These are phyloP conservation scores for Tapirus terrestris DNA, from an alignment of 2,113 vertebrate species.

Conservation along the genomic window DNA sequence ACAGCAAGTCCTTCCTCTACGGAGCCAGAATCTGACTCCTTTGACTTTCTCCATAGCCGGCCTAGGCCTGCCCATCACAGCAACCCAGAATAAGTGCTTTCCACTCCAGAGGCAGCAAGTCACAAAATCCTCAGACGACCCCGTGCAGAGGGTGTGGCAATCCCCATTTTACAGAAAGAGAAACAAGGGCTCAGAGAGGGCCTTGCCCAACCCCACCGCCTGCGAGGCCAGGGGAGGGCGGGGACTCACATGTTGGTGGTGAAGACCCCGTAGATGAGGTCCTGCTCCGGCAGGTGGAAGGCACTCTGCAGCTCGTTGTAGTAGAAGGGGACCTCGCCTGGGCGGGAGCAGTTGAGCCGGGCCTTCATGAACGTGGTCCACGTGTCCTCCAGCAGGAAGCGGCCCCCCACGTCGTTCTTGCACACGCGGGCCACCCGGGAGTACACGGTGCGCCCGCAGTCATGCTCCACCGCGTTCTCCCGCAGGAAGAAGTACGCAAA, in stretches of 20 bases:
- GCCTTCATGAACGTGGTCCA: conserved; percentile 96
- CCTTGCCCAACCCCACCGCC: not conserved
- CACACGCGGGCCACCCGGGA: conserved; percentile 94
- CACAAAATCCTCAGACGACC: not conserved
- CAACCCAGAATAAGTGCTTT: not conserved
- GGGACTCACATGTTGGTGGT: conserved; percentile 94
- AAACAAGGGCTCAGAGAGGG: not conserved
- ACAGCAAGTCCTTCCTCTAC: not conserved
- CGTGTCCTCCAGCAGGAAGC: conserved; percentile 94
- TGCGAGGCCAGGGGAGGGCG: not conserved
- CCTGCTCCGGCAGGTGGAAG: conserved; percentile 93
- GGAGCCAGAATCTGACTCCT: not conserved
- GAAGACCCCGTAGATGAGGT: conserved; percentile 94
- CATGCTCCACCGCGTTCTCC: conserved; percentile 93
- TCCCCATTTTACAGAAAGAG: not conserved
- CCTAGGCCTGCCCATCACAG: not conserved
- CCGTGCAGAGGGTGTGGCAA: not conserved
- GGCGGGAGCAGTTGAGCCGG: conserved; percentile 93
- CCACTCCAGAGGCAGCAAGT: not conserved
- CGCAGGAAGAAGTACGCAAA: conserved; percentile 95
- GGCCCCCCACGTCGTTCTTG: conserved; percentile 93
- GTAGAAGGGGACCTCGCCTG: conserved; percentile 94
- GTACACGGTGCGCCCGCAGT: conserved; percentile 93
- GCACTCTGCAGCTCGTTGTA: conserved; percentile 95
- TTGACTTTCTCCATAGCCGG: not conserved